phyloP scores from a whole-genome alignment of 2,797 vertebrate genomes.

The Typhlichthys subterraneus region DNA sequence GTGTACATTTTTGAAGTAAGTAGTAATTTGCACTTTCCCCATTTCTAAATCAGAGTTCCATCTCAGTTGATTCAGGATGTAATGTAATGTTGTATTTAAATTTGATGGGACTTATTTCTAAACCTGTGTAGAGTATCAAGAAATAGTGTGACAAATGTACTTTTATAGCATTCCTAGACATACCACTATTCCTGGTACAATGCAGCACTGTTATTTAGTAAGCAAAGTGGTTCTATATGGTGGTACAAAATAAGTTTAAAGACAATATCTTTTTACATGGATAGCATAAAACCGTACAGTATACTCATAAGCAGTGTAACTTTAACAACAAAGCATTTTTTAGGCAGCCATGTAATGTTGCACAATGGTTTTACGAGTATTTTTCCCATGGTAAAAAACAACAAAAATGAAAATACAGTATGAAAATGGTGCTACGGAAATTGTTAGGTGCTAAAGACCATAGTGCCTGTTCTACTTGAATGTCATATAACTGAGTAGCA shows the following conservation, averaged over 20 bases:
- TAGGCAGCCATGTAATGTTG: not conserved
- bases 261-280: conserved; percentile 1
- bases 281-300: not conserved
- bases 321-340: conserved; percentile 4
- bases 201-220: not conserved
- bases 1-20: no score
- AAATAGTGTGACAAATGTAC: no score
- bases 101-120: no score
- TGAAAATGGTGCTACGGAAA: conserved; percentile 44
- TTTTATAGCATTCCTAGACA: no score
- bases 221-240: conserved; percentile 12
- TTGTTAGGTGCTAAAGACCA: conserved; percentile 65
- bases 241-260: conserved; percentile 32
- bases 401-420: conserved; percentile 26
- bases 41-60: no score
- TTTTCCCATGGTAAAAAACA: conserved; percentile 15
- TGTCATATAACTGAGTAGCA: conserved; percentile 31
- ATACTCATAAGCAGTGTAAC: not conserved
- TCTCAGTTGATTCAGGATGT: no score
- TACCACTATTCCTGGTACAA: no score
- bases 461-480: conserved; percentile 68
- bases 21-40: no score
- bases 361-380: not conserved
- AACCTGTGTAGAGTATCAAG: no score
- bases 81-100: no score